phyloP scores from a whole-genome alignment of 1,140 invertebrate species.

The Hylaeus anthracinus region DNA sequence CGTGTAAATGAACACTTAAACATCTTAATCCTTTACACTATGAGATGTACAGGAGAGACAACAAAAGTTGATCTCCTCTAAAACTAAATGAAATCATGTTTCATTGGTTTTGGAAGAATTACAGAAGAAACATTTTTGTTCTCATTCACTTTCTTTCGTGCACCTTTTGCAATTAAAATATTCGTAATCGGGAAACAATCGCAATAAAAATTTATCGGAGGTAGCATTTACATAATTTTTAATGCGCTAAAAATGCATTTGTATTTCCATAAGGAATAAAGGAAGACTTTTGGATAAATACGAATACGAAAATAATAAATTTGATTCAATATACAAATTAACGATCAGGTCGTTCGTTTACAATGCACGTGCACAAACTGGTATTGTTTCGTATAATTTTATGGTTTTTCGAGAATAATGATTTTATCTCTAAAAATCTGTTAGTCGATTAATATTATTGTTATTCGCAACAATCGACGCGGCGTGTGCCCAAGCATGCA shows the following conservation, averaged over 20 bases:
- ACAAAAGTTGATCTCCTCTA: slow-evolving; percentile 11
- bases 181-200: slow-evolving; percentile 1
- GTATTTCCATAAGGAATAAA: slow-evolving; percentile 14
- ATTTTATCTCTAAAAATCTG: neutral
- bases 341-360: neutral
- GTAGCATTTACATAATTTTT: slow-evolving; percentile 31
- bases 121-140: neutral
- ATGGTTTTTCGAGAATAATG: neutral
- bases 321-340: neutral
- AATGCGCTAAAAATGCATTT: neutral
- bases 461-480: slow-evolving; percentile 17
- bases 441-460: neutral
- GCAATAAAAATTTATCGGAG: slow-evolving; percentile 25
- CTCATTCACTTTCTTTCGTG: neutral
- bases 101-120: slow-evolving; percentile 24
- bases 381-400: neutral
- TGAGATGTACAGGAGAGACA: neutral
- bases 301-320: slow-evolving; percentile 1
- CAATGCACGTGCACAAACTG: neutral
- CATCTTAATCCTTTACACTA: slow-evolving; percentile 3
- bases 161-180: slow-evolving; percentile 1
- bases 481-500: slow-evolving; percentile 12
- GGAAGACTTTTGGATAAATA: slow-evolving; percentile 26
- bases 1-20: neutral
- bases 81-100: slow-evolving; percentile 9